A percentile compares a stretch with the other conserved stretches of the same genome.
Evolutionary conservation across 2,113 vertebrate species (phyloP).

Genomic region (Opisthocomus hoazin): DNA sequence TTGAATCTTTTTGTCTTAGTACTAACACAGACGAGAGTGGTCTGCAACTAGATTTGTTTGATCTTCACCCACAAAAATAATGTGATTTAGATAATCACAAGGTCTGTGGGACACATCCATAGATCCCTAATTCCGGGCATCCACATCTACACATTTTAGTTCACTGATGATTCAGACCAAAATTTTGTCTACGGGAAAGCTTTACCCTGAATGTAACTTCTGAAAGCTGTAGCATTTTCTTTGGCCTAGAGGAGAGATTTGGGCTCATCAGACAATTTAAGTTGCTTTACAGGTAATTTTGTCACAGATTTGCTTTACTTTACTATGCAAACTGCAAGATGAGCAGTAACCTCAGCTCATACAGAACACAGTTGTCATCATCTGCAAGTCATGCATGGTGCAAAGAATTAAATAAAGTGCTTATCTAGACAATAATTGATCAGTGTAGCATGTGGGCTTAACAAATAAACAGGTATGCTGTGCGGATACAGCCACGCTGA

Average conservation of each 20-base stretch:
- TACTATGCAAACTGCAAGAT: neutral
- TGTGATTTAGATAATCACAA: neutral
- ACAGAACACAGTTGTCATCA: neutral
- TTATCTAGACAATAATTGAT: neutral
- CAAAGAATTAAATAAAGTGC: neutral
- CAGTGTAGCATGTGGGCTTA: neutral
- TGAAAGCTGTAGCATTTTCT: neutral
- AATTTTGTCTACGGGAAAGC: neutral
- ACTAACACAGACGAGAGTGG: neutral
- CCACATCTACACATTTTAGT: neutral
- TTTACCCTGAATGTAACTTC: neutral
- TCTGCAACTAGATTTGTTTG: neutral
- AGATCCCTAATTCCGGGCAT: neutral
- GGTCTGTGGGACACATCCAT: neutral
- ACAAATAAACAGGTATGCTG: neutral
- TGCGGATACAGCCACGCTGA: neutral
- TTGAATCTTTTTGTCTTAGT: neutral
- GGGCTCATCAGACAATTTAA: neutral
- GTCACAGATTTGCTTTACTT: neutral
- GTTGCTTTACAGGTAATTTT: neutral
- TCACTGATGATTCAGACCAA: neutral
- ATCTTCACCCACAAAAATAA: neutral
- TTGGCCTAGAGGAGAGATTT: neutral
- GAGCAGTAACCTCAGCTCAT: neutral
- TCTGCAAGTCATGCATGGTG: neutral